Evolutionary conservation across 2,113 vertebrate genomes (phyloP).

Genomic region (Struthio camelus): DNA sequence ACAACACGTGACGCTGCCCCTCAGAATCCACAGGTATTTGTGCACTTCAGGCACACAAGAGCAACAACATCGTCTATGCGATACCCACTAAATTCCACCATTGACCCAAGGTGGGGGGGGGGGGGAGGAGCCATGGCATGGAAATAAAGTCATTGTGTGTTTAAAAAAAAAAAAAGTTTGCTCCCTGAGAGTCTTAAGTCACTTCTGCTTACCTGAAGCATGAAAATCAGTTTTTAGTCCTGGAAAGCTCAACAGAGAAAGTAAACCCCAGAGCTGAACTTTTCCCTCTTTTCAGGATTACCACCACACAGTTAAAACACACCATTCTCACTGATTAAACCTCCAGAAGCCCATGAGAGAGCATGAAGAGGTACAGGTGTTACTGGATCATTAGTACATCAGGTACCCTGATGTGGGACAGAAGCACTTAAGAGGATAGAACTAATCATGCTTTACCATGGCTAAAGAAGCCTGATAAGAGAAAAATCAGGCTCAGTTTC

Average conservation of each 20-base stretch:
- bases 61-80: not conserved
- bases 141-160: too few species aligned
- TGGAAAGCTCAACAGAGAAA: not conserved
- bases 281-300: not conserved
- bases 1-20: not conserved
- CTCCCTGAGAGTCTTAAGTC: not conserved
- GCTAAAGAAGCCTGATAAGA: not conserved
- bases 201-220: conserved; percentile 4
- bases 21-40: not conserved
- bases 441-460: not conserved
- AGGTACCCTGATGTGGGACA: not conserved
- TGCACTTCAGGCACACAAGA: rapidly evolving
- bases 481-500: not conserved
- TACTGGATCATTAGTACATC: not conserved
- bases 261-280: not conserved
- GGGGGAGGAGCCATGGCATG: too few species aligned
- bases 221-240: not conserved
- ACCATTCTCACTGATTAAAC: not conserved
- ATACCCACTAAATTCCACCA: not conserved
- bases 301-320: not conserved
- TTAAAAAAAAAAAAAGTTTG: not conserved
- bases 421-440: not conserved
- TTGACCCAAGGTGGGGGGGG: not conserved
- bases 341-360: not conserved
- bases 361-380: not conserved